Conservation (phyloP, 2,797 vertebrate species). For the Naso thynnoides region DNA sequence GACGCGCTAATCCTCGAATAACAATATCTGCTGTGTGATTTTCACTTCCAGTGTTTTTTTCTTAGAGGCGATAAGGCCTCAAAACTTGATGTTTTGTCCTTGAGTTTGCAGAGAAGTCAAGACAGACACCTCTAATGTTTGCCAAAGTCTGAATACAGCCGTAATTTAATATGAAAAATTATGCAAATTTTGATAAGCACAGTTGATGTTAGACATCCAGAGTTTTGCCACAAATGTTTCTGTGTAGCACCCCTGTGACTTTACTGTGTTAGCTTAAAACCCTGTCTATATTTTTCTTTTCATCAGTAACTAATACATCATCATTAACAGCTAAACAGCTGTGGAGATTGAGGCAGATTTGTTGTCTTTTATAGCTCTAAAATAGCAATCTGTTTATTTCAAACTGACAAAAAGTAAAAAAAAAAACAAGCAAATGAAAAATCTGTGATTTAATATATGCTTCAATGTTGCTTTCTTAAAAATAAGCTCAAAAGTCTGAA, state of each 20-base stretch:
- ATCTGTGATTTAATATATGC: neutral
- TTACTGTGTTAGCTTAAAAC: constrained; percentile 7
- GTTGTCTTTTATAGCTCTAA: neutral
- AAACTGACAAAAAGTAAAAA: neutral
- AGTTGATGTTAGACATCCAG: neutral
- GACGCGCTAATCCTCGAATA: constrained; percentile 54
- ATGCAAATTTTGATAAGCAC: constrained; percentile 1
- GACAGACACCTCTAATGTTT: neutral
- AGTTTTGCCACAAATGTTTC: constrained; percentile 8
- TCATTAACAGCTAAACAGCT: neutral
- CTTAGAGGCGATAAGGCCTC: neutral
- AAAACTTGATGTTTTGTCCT: constrained; percentile 12
- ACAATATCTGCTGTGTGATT: constrained; percentile 47
- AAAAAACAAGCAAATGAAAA: neutral
- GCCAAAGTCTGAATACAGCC: constrained; percentile 14
- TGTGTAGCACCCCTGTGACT: constrained; percentile 1
- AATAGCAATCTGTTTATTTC: neutral
- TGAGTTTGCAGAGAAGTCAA: constrained; percentile 26
- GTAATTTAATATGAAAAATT: constrained; percentile 3
- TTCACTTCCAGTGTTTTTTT: constrained; percentile 21
- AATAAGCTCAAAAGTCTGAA: constrained; percentile 23
- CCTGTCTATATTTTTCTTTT: neutral
- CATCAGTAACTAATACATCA: neutral
- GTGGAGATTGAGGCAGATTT: constrained; percentile 4
- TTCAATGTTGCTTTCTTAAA: constrained; percentile 5